Percentiles rank a stretch among this genome's conserved stretches.
These are phyloP conservation scores for Apamea monoglypha DNA, from an alignment of 2,888 invertebrate species.

Conservation along the genomic window DNA sequence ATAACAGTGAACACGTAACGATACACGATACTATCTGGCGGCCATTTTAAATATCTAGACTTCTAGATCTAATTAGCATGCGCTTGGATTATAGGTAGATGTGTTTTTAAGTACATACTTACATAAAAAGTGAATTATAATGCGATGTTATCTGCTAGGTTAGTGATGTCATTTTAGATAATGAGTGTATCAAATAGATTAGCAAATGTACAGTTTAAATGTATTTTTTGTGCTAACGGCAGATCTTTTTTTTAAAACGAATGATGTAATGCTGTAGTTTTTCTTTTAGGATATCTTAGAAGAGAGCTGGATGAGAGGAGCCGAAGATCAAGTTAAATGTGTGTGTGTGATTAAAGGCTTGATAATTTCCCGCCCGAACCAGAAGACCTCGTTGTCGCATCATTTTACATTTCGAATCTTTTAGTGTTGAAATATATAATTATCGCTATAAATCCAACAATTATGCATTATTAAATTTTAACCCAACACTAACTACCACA, in stretches of 20 bases:
- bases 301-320: not conserved
- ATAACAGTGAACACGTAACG: slow-evolving; percentile 44
- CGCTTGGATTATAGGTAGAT: not conserved
- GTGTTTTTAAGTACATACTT: slow-evolving; percentile 24
- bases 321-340: not conserved
- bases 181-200: slow-evolving; percentile 16
- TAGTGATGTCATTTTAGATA: slow-evolving; percentile 22
- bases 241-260: not conserved
- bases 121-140: slow-evolving; percentile 18
- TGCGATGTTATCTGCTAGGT: slow-evolving; percentile 15
- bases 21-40: slow-evolving; percentile 26
- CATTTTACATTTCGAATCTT: not conserved
- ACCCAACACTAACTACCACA: too few species aligned
- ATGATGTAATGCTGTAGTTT: not conserved
- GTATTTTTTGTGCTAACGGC: not conserved
- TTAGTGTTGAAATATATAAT: not conserved
- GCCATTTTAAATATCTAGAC: slow-evolving; percentile 44
- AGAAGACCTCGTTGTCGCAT: not conserved
- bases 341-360: not conserved
- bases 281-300: not conserved
- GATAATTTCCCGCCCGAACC: not conserved
- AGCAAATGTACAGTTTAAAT: slow-evolving; percentile 16
- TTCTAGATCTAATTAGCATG: slow-evolving; percentile 50
- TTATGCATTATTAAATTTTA: too few species aligned
- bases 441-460: too few species aligned